Evolutionary conservation across 2,888 invertebrate genomes (phyloP).

Genomic region (Epirrita christyi): DNA sequence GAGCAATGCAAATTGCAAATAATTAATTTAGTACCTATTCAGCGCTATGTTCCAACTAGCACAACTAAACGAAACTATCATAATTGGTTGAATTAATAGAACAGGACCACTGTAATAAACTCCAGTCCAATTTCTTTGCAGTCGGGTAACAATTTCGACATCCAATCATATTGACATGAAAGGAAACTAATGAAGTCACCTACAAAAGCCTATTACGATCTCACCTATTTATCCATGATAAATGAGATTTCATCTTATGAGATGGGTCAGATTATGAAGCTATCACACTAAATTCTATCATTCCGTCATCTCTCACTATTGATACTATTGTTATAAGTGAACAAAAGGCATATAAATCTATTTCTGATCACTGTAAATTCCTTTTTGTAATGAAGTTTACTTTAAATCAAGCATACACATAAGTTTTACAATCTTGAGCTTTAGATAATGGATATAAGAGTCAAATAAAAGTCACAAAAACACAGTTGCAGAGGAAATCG

Average conservation of each 20-base stretch:
- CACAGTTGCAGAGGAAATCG: constrained; percentile 12
- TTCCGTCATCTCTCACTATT: neutral
- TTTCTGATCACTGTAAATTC: constrained; percentile 20
- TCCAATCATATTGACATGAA: constrained; percentile 13
- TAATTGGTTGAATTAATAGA: too few species aligned
- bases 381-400: constrained; percentile 14
- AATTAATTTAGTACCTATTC: too few species aligned
- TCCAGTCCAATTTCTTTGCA: too few species aligned
- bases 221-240: constrained; percentile 8
- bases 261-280: constrained; percentile 7
- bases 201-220: constrained; percentile 6
- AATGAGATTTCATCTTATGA: constrained; percentile 9
- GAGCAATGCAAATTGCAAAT: too few species aligned
- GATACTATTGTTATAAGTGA: neutral
- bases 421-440: neutral
- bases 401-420: neutral
- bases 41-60: too few species aligned
- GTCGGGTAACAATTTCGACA: neutral
- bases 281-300: constrained; percentile 2
- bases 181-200: constrained; percentile 9
- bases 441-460: neutral
- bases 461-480: constrained; percentile 3
- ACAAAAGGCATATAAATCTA: constrained; percentile 10
- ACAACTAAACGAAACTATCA: too few species aligned
- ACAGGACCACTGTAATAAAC: too few species aligned